Conservation (phyloP, 2,888 invertebrate species). For the Zaprionus obscuricornis region DNA sequence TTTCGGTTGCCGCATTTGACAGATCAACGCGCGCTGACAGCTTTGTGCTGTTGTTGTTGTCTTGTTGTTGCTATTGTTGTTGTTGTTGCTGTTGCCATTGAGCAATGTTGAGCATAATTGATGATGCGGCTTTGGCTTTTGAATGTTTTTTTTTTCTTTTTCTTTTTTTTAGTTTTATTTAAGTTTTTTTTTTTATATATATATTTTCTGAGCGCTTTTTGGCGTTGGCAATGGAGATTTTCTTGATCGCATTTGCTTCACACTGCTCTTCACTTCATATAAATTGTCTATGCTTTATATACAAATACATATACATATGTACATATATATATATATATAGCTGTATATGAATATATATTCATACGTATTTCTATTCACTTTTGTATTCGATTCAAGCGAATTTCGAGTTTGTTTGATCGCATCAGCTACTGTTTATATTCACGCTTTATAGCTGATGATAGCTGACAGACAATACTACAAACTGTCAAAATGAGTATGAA, state of each 20-base stretch:
- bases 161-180: not conserved
- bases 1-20: constrained; percentile 73
- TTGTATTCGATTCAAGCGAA: constrained; percentile 35
- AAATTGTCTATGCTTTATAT: constrained; percentile 14
- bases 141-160: constrained; percentile 43
- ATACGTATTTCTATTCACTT: too few species aligned
- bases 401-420: constrained; percentile 56
- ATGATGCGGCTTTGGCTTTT: constrained; percentile 75
- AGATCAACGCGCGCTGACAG: constrained; percentile 78
- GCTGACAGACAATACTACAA: constrained; percentile 24
- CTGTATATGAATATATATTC: too few species aligned
- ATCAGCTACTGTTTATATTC: constrained; percentile 70
- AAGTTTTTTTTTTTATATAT: too few species aligned
- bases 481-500: too few species aligned
- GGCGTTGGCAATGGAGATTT: constrained; percentile 51
- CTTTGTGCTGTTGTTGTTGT: constrained; percentile 52
- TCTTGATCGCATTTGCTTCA: constrained; percentile 72
- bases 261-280: too few species aligned
- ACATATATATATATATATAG: too few species aligned
- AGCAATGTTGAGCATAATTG: constrained; percentile 75
- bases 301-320: not conserved
- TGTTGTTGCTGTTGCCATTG: constrained; percentile 46
- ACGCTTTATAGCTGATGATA: constrained; percentile 63
- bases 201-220: too few species aligned
- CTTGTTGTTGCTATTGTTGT: constrained; percentile 32